Conservation (phyloP, 1,140 invertebrate species). For the Magallana gigas region DNA sequence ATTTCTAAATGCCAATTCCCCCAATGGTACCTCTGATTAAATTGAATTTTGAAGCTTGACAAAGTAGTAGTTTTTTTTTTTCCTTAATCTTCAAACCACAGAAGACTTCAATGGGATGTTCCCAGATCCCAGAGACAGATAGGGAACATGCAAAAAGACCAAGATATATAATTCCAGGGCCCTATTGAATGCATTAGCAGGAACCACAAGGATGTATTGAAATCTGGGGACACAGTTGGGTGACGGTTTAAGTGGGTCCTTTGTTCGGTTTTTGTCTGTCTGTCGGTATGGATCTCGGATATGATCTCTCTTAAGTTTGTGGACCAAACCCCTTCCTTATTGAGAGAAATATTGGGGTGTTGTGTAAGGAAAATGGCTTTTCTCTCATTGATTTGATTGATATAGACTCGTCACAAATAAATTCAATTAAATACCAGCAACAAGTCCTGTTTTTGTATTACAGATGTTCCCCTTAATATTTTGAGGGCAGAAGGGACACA, state of each 20-base stretch:
- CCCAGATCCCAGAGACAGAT: constrained; percentile 10
- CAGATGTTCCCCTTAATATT: no score
- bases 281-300: neutral
- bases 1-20: neutral
- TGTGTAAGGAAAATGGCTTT: no score
- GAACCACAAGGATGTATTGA: neutral
- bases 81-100: neutral
- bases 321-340: no score
- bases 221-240: neutral
- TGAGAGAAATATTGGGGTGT: no score
- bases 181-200: neutral
- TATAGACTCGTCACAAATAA: no score
- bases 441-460: no score
- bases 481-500: no score
- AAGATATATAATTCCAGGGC: neutral
- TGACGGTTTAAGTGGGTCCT: neutral
- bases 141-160: constrained; percentile 25
- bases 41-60: constrained; percentile 19
- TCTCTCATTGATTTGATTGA: no score
- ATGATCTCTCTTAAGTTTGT: neutral
- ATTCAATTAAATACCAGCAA: no score
- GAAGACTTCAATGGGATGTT: constrained; percentile 14
- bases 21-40: neutral
- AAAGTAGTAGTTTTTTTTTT: constrained; percentile 18
- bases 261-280: constrained; percentile 22